Evolutionary conservation across 2,113 vertebrate species (phyloP).

Genomic region (Semicossyphus pulcher): DNA sequence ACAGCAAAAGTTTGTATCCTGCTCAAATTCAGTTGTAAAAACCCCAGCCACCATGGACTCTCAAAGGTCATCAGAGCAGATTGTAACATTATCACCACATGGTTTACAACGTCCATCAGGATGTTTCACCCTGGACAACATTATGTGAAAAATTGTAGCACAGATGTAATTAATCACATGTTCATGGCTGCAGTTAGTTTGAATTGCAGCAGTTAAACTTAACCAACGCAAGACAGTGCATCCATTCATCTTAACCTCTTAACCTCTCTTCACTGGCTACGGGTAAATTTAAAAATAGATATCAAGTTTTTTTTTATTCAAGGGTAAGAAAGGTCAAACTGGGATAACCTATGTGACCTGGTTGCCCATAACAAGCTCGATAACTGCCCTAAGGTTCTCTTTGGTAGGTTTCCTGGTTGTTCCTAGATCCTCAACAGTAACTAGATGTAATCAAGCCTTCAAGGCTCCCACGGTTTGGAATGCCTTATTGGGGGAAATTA

Average conservation of each 20-base stretch:
- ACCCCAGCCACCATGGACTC: too few species aligned
- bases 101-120: too few species aligned
- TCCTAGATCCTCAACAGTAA: neutral
- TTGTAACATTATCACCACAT: too few species aligned
- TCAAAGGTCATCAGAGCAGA: too few species aligned
- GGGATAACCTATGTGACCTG: neutral
- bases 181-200: neutral
- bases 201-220: neutral
- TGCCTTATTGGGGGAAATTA: too few species aligned
- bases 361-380: neutral
- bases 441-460: neutral
- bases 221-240: neutral
- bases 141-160: neutral
- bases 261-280: neutral
- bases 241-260: neutral
- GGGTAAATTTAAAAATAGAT: neutral
- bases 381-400: neutral
- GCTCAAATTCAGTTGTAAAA: too few species aligned
- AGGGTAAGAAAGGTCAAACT: neutral
- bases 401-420: neutral
- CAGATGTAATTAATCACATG: neutral
- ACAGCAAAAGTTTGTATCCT: too few species aligned
- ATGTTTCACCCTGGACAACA: too few species aligned
- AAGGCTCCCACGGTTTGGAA: too few species aligned
- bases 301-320: neutral